These are phyloP conservation scores for Leuciscus waleckii DNA, from an alignment of 2,797 vertebrate species.

Conservation along the genomic window DNA sequence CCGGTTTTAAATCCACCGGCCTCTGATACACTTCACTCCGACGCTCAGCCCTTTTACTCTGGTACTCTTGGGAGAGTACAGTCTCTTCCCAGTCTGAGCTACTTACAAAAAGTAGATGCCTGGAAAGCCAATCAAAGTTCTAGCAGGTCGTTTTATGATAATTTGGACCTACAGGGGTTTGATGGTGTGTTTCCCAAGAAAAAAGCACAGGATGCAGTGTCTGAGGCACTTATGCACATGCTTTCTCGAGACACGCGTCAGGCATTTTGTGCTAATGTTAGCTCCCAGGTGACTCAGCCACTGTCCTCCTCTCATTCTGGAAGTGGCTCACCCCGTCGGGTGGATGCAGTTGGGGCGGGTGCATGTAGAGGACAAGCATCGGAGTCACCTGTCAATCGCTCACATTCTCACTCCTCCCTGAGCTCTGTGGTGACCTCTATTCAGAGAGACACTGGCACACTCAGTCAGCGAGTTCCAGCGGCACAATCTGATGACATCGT, in stretches of 20 bases:
- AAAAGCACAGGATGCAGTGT: slow-evolving; percentile 68
- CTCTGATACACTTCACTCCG: background rate
- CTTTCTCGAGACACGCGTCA: slow-evolving; percentile 45
- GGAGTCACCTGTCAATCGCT: slow-evolving; percentile 65
- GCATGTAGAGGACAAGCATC: slow-evolving; percentile 22
- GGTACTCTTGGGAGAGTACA: slow-evolving; percentile 74
- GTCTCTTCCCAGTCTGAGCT: slow-evolving; percentile 80
- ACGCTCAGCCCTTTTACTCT: slow-evolving; percentile 9
- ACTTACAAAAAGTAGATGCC: slow-evolving; percentile 85
- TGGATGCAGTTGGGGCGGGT: slow-evolving; percentile 14
- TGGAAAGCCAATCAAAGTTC: slow-evolving; percentile 80
- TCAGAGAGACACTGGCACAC: slow-evolving; percentile 58
- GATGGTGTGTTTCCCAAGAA: slow-evolving; percentile 65
- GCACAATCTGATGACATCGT: slow-evolving; percentile 24
- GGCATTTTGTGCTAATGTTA: slow-evolving; percentile 23
- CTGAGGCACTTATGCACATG: slow-evolving; percentile 67
- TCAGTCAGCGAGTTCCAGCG: slow-evolving; percentile 5
- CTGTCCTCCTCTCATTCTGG: slow-evolving; percentile 48
- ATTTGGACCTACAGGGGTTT: slow-evolving; percentile 66
- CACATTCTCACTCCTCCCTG: slow-evolving; percentile 75
- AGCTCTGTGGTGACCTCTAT: slow-evolving; percentile 61
- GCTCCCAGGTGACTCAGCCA: background rate
- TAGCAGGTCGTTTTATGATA: slow-evolving; percentile 69
- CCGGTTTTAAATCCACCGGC: slow-evolving; percentile 34
- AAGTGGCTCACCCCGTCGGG: background rate